Conservation (phyloP, 2,797 vertebrate species). For the Brotula barbata region DNA sequence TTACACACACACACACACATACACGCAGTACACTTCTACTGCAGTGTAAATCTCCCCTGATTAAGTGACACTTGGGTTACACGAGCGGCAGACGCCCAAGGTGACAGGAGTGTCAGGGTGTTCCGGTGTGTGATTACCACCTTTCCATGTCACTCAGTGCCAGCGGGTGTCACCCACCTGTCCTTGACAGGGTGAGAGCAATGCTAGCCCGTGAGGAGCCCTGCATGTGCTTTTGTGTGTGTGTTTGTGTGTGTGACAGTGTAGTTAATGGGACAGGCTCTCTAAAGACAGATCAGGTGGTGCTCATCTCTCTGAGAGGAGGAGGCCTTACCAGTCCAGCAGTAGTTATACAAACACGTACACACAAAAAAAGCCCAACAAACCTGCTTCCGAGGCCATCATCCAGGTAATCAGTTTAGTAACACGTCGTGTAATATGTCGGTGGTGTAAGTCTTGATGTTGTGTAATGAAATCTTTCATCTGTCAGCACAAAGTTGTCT, state of each 20-base stretch:
- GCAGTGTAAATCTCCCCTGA: slow-evolving; percentile 53
- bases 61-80: slow-evolving; percentile 72
- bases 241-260: slow-evolving; percentile 36
- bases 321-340: slow-evolving; percentile 35
- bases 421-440: too few relatives aligned
- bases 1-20: slow-evolving; percentile 19
- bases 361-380: slow-evolving; percentile 4
- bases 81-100: slow-evolving; percentile 63
- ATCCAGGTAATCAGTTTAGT: too few relatives aligned
- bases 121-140: slow-evolving; percentile 73
- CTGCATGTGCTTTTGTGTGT: slow-evolving; percentile 31
- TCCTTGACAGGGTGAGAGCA: slow-evolving; percentile 55
- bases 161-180: slow-evolving; percentile 64
- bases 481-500: too few relatives aligned
- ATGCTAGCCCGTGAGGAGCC: slow-evolving; percentile 27
- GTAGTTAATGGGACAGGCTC: slow-evolving; percentile 68
- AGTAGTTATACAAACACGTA: slow-evolving; percentile 30
- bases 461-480: too few relatives aligned
- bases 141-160: slow-evolving; percentile 49
- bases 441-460: too few relatives aligned
- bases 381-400: too few relatives aligned
- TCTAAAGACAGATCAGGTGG: slow-evolving; percentile 69
- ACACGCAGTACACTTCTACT: slow-evolving; percentile 18
- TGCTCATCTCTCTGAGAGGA: slow-evolving; percentile 56
- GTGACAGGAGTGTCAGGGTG: slow-evolving; percentile 62